phyloP scores from a whole-genome alignment of 2,888 invertebrate species.

The Parnassius orleans region DNA sequence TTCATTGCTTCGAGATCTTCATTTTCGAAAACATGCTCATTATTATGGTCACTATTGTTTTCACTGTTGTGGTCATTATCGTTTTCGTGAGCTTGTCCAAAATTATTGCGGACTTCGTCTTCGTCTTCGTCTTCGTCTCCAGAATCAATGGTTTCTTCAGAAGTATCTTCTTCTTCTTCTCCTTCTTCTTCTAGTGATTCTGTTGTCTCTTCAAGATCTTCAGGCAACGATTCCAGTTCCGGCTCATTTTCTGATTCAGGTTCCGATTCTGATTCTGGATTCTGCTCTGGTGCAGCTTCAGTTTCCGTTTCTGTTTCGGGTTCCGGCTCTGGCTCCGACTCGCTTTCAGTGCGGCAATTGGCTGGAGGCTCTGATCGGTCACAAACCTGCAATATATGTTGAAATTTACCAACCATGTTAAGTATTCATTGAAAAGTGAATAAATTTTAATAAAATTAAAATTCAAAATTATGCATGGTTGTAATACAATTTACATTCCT shows the following conservation, averaged over 20 bases:
- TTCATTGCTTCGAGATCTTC: neutral
- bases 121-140: constrained; percentile 8
- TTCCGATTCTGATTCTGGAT: constrained; percentile 45
- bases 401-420: no score
- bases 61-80: neutral
- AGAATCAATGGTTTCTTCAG: constrained; percentile 5
- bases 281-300: constrained; percentile 27
- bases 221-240: constrained; percentile 57
- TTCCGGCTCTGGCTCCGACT: constrained; percentile 25
- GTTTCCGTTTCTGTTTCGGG: constrained; percentile 54
- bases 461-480: no score
- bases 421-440: no score
- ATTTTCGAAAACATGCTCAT: constrained; percentile 2
- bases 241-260: constrained; percentile 57
- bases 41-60: neutral
- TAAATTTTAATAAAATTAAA: no score
- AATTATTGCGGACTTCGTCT: constrained; percentile 3
- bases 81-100: constrained; percentile 1
- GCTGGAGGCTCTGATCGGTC: constrained; percentile 56
- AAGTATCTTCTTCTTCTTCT: constrained; percentile 23
- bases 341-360: constrained; percentile 54
- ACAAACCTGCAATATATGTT: constrained; percentile 50
- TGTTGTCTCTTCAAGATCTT: constrained; percentile 30
- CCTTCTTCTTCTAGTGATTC: constrained; percentile 34
- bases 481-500: no score